Base-by-base conservation (phyloP, 2,113 vertebrate species). In the Anseranas semipalmata region DNA sequence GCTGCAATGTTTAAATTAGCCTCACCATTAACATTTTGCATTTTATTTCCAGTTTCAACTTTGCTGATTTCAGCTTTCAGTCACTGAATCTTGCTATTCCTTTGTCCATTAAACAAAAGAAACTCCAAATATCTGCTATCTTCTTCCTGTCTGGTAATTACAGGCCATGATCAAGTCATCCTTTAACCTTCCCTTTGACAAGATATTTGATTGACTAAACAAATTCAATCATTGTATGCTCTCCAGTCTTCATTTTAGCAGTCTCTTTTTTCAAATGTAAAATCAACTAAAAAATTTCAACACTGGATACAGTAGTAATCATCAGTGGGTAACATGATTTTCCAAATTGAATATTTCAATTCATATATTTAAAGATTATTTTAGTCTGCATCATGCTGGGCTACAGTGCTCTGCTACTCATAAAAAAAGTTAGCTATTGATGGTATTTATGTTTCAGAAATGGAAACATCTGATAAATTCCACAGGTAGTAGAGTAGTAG, bases 1-100 rank as follows among this genome's bases (percentile, higher is more conserved):
- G 92, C 92, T 96, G 87, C 95, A 77, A 78, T 81, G 93, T 94
- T 95, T 93, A 95, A 96, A 93, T 96, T 95, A 97, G 81, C 78
- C 63, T 83, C 72, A 89, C 89, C 81, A 89, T 95, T 94, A 96
- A 95, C 87, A 91, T 87, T 95, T 91, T 90, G 62, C 63, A 73
- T 21, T 95, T 94, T 72, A 86, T 96, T 93, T 86, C 63, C 82
- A 90, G 74, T 95, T 93, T 86, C 87, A 88, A 62, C 87, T 96
- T 91, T 83, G 95, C 93, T 96, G 91, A 96, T 85, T 86, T 95
- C 95, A 95, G 91, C 93, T 91, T 97, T 95, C 89, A 93, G 66
- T 45, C 66, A 93, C 74, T 83, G 87, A 89, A 83, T 95, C 91
- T 91, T 95, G 75, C 33, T 4, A 93, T 85, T 93, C 87, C 74